These are phyloP conservation scores for Cochlearius cochlearius DNA, from an alignment of 2,113 vertebrate genomes.

Conservation along the genomic window DNA sequence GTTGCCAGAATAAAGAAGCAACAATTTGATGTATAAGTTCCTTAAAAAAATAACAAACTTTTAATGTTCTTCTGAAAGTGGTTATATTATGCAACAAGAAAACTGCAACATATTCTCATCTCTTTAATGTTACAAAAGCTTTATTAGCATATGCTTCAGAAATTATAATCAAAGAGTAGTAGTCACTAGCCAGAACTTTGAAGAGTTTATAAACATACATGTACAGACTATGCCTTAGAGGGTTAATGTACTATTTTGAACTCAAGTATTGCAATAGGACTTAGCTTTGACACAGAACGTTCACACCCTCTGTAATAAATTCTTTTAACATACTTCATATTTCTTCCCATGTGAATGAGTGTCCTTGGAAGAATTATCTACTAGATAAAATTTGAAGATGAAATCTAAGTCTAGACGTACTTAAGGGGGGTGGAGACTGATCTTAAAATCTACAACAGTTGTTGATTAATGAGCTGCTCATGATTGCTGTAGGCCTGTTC, in stretches of 20 bases:
- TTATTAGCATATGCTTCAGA: neutral
- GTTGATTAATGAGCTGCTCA: constrained; percentile 40
- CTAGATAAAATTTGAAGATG: constrained; percentile 55
- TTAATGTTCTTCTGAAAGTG: neutral
- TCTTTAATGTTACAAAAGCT: constrained; percentile 9
- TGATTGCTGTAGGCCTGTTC: constrained; percentile 13
- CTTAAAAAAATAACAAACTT: constrained; percentile 8
- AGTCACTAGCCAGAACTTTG: neutral
- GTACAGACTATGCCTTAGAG: neutral
- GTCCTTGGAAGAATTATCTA: constrained; percentile 48
- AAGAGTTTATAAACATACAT: neutral
- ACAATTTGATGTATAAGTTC: constrained; percentile 5
- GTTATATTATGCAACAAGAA: constrained; percentile 8
- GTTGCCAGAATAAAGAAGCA: constrained; percentile 33
- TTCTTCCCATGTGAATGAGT: constrained; percentile 40
- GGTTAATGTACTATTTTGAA: constrained; percentile 51
- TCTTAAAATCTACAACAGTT: neutral
- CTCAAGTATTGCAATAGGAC: neutral
- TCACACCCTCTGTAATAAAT: constrained; percentile 56
- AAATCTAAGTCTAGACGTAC: constrained; percentile 53
- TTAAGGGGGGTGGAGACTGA: constrained; percentile 4
- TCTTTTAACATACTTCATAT: constrained; percentile 43
- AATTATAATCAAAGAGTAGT: constrained; percentile 4
- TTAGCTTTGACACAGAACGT: constrained; percentile 24
- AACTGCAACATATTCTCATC: neutral